Percentiles rank a stretch among this genome's conserved stretches.
Conservation (phyloP, 2,797 vertebrate genomes). For the Sandelia bainsii region DNA sequence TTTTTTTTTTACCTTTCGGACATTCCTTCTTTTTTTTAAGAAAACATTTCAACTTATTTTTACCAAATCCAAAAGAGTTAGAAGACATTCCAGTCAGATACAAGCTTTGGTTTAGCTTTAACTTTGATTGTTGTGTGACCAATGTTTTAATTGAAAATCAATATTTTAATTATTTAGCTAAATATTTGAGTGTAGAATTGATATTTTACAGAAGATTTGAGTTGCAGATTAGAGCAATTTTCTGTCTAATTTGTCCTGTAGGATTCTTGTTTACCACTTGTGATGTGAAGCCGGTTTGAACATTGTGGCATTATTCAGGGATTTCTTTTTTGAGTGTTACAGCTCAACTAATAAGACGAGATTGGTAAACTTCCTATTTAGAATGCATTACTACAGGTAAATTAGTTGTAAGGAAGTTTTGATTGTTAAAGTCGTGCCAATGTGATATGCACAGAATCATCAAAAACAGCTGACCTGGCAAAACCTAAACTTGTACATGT, state of each 20-base stretch:
- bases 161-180: conserved; percentile 19
- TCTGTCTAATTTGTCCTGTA: conserved; percentile 15
- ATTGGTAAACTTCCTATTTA: conserved; percentile 6
- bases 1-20: conserved; percentile 31
- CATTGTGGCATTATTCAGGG: conserved; percentile 59
- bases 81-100: conserved; percentile 60
- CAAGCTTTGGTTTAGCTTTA: conserved; percentile 48
- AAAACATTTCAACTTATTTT: conserved; percentile 47
- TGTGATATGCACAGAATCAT: conserved; percentile 7
- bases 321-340: conserved; percentile 36
- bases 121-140: conserved; percentile 41
- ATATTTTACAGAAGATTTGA: conserved; percentile 28
- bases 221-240: conserved; percentile 26
- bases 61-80: conserved; percentile 51
- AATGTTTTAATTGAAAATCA: conserved; percentile 16
- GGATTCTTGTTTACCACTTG: conserved; percentile 22
- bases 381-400: conserved; percentile 21
- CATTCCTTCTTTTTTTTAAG: conserved; percentile 66
- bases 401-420: not conserved
- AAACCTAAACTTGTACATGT: conserved; percentile 2
- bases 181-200: conserved; percentile 11
- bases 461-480: not conserved
- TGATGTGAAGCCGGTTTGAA: not conserved
- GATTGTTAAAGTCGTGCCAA: conserved; percentile 34
- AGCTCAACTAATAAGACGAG: not conserved